Percentiles rank a stretch among this genome's conserved stretches.
Evolutionary conservation across 2,113 vertebrate species (phyloP).

Genomic region (Hypocryptadius cinnamomeus): DNA sequence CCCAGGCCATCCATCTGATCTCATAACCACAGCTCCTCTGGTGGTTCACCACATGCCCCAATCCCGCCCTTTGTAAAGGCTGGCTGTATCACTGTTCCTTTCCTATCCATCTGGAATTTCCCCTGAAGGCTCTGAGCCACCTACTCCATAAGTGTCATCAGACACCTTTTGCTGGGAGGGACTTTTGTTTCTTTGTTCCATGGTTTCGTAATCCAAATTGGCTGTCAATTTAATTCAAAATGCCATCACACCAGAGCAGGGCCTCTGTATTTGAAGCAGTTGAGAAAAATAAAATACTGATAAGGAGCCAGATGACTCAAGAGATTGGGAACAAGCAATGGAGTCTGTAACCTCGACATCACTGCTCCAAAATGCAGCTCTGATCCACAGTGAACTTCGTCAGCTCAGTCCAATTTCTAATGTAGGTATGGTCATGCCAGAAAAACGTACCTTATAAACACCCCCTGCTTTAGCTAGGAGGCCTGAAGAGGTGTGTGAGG

Average conservation of each 20-base stretch:
- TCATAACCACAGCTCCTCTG: slow-evolving; percentile 39
- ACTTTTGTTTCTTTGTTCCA: not conserved
- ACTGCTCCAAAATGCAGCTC: not conserved
- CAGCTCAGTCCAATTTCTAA: not conserved
- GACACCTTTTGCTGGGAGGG: not conserved
- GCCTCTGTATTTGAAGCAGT: not conserved
- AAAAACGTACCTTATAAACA: not conserved
- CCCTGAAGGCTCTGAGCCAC: not conserved
- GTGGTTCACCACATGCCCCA: not conserved
- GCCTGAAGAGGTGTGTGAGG: not conserved
- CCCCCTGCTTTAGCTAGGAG: not conserved
- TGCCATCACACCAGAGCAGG: not conserved
- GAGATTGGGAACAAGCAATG: not conserved
- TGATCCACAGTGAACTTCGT: not conserved
- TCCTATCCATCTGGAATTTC: slow-evolving; percentile 44
- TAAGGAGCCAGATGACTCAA: slow-evolving; percentile 6
- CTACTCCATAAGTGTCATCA: not conserved
- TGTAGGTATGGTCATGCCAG: not conserved
- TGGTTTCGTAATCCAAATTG: not conserved
- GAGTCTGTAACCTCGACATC: not conserved
- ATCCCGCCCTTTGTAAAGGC: not conserved
- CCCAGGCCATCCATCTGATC: not conserved
- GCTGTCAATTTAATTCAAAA: not conserved
- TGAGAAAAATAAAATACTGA: not conserved
- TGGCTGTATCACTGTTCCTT: not conserved